Evolutionary conservation across 1,140 invertebrate species (phyloP).

Genomic region (Lepidurus arcticus): DNA sequence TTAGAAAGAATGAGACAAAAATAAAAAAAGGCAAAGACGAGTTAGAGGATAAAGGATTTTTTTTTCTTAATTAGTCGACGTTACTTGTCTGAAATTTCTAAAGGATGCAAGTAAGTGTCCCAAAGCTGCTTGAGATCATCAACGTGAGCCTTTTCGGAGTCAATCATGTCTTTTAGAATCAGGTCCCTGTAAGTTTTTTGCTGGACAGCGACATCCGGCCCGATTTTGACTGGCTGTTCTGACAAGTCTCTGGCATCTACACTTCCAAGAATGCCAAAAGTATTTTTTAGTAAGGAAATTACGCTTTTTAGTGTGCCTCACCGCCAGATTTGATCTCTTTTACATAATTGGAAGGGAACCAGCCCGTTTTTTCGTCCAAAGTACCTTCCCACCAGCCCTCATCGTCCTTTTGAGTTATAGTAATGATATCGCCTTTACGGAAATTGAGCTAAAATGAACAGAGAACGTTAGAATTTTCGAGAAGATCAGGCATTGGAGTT

Average conservation of each 20-base stretch:
- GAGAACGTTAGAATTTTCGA: constrained; percentile 24
- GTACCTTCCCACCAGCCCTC: constrained; percentile 98
- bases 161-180: constrained; percentile 86
- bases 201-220: constrained; percentile 53
- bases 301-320: constrained; percentile 30
- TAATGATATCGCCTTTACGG: constrained; percentile 92
- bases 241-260: constrained; percentile 23
- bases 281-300: constrained; percentile 41
- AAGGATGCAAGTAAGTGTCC: constrained; percentile 73
- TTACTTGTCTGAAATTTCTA: constrained; percentile 80
- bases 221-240: constrained; percentile 36
- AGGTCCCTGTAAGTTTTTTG: constrained; percentile 64
- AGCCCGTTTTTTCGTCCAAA: constrained; percentile 86
- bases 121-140: constrained; percentile 77
- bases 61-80: constrained; percentile 42
- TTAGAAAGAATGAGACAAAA: no score
- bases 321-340: constrained; percentile 66
- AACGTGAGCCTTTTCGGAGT: constrained; percentile 84
- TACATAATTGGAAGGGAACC: constrained; percentile 98
- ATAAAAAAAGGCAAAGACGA: no score
- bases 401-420: constrained; percentile 83
- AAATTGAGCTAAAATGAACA: constrained; percentile 70
- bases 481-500: neutral
- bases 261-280: no score
- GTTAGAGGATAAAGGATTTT: no score